Evolutionary conservation across 1,140 invertebrate genomes (phyloP).

Genomic region (Lordiphosa mommai): DNA sequence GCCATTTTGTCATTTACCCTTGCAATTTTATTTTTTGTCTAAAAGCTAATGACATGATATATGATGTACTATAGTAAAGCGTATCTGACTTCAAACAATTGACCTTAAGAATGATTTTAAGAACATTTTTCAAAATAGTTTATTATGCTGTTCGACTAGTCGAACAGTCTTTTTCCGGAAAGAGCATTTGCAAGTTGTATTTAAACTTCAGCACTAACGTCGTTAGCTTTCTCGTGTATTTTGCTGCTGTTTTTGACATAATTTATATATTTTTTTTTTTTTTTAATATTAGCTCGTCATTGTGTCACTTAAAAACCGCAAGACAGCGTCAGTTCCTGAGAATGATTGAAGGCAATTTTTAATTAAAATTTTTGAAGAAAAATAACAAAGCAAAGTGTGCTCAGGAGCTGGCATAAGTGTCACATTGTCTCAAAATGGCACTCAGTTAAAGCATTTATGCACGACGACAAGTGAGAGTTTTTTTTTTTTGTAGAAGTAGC

Average conservation of each 20-base stretch:
- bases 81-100: too few species aligned
- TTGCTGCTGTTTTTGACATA: constrained; percentile 8
- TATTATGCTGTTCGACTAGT: too few species aligned
- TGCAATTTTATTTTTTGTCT: too few species aligned
- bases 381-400: constrained; percentile 1
- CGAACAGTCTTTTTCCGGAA: too few species aligned
- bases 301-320: constrained; percentile 18
- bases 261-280: constrained; percentile 10
- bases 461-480: background rate
- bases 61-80: too few species aligned
- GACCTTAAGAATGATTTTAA: too few species aligned
- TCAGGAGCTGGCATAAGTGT: constrained; percentile 1
- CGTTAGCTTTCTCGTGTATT: too few species aligned
- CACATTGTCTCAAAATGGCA: constrained; percentile 12
- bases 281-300: constrained; percentile 13
- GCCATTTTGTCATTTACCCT: too few species aligned
- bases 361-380: constrained; percentile 15
- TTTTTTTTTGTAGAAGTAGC: background rate
- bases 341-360: constrained; percentile 7
- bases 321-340: background rate
- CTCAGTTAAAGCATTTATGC: constrained; percentile 6
- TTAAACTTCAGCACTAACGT: too few species aligned
- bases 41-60: too few species aligned
- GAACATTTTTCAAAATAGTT: too few species aligned
- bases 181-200: too few species aligned